Conservation (phyloP, 1,140 invertebrate genomes). For the Bradynema listronoti region DNA sequence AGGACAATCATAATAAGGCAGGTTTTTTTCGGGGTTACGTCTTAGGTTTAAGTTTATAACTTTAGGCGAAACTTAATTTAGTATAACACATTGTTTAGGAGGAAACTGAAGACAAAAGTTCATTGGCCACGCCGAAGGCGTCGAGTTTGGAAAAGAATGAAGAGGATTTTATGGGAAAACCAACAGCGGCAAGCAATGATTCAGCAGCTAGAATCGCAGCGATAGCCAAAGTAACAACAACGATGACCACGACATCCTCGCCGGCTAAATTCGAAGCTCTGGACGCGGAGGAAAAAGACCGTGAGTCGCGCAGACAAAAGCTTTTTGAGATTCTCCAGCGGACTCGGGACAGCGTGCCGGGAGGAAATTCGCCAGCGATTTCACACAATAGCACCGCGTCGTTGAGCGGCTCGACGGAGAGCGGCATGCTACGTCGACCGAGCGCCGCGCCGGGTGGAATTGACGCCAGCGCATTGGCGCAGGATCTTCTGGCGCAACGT, state of each 20-base stretch:
- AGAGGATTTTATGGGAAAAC: neutral
- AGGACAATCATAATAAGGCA: too few relatives aligned
- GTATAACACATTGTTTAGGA: too few relatives aligned
- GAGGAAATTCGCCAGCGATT: too few relatives aligned
- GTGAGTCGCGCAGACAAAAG: slow-evolving; percentile 18
- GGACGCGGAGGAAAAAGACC: slow-evolving; percentile 13
- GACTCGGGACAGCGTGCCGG: slow-evolving; percentile 12
- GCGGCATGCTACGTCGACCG: neutral
- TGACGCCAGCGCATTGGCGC: slow-evolving; percentile 18
- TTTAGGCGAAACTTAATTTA: too few relatives aligned
- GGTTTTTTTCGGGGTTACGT: neutral
- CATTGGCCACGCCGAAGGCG: neutral
- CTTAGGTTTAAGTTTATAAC: neutral
- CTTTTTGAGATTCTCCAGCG: slow-evolving; percentile 31
- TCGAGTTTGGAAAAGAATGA: neutral
- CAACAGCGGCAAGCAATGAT: neutral
- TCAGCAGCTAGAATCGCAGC: slow-evolving; percentile 6
- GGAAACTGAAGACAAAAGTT: too few relatives aligned
- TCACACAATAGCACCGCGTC: too few relatives aligned
- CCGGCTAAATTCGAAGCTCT: slow-evolving; percentile 1
- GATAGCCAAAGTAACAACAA: neutral
- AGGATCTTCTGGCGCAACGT: slow-evolving; percentile 14
- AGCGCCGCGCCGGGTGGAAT: slow-evolving; percentile 1
- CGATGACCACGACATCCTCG: neutral
- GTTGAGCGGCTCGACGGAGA: neutral